Percentiles rank a stretch among this genome's conserved stretches.
phyloP scores from a whole-genome alignment of 2,888 invertebrate genomes.

The Tipula unca region DNA sequence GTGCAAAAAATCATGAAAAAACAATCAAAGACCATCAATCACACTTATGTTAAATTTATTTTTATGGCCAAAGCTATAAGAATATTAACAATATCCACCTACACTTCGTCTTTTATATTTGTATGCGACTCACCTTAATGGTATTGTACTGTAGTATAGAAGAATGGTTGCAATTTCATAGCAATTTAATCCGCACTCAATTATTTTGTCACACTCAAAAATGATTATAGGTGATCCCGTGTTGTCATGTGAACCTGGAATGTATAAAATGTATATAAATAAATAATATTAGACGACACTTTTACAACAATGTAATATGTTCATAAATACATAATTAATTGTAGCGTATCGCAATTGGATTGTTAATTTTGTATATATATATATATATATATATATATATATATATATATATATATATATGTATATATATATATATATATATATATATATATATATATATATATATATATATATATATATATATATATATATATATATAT shows the following conservation, averaged over 20 bases:
- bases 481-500: too few relatives aligned
- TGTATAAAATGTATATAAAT: too few relatives aligned
- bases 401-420: too few relatives aligned
- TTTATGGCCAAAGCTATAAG: neutral
- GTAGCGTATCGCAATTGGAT: too few relatives aligned
- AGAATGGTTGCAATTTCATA: slow-evolving; percentile 61
- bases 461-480: too few relatives aligned
- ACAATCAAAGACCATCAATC: neutral
- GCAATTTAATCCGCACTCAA: slow-evolving; percentile 51
- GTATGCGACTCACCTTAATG: slow-evolving; percentile 50
- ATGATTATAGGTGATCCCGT: slow-evolving; percentile 57
- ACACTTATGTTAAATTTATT: neutral
- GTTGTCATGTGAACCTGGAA: slow-evolving; percentile 59
- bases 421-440: too few relatives aligned
- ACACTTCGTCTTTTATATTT: neutral
- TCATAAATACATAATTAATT: too few relatives aligned
- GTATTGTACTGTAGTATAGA: slow-evolving; percentile 62
- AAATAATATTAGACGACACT: too few relatives aligned
- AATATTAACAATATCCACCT: neutral
- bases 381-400: too few relatives aligned
- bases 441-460: too few relatives aligned
- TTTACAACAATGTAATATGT: too few relatives aligned
- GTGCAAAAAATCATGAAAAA: neutral
- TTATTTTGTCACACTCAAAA: slow-evolving; percentile 53
- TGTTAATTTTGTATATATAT: too few relatives aligned